phyloP scores from a whole-genome alignment of 2,888 invertebrate species.

The Nomada ferruginata region DNA sequence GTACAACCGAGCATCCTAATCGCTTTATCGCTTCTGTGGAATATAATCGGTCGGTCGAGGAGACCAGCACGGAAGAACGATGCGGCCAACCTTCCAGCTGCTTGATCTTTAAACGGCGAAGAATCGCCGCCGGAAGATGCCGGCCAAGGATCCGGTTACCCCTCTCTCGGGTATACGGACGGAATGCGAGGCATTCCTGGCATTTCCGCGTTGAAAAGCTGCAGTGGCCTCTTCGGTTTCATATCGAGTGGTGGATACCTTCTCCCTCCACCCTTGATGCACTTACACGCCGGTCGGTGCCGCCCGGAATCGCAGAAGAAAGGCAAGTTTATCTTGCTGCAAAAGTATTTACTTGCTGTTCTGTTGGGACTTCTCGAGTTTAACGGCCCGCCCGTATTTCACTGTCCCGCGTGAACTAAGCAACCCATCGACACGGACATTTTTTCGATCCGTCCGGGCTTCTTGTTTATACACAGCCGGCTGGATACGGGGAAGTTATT shows the following conservation, averaged over 20 bases:
- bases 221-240: conserved; percentile 68
- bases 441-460: background rate
- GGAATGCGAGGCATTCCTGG: conserved; percentile 68
- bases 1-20: conserved; percentile 72
- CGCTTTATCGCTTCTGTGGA: conserved; percentile 69
- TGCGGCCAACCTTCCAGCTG: conserved; percentile 41
- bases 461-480: background rate
- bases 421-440: background rate
- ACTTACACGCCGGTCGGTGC: conserved; percentile 25
- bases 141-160: conserved; percentile 52
- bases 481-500: background rate
- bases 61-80: conserved; percentile 16
- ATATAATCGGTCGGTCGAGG: conserved; percentile 65
- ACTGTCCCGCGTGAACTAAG: background rate
- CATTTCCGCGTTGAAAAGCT: conserved; percentile 70
- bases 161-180: conserved; percentile 61
- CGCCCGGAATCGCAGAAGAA: conserved; percentile 19
- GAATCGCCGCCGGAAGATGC: conserved; percentile 64
- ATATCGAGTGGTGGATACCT: conserved; percentile 61
- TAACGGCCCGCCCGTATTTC: conserved; percentile 6
- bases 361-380: background rate
- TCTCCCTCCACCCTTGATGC: conserved; percentile 36
- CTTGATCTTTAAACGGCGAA: conserved; percentile 54
- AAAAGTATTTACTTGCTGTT: conserved; percentile 15
- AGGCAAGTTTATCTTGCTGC: conserved; percentile 29